Evolutionary conservation across 2,888 invertebrate genomes (phyloP).

Genomic region (Rhorus exstirpatorius): DNA sequence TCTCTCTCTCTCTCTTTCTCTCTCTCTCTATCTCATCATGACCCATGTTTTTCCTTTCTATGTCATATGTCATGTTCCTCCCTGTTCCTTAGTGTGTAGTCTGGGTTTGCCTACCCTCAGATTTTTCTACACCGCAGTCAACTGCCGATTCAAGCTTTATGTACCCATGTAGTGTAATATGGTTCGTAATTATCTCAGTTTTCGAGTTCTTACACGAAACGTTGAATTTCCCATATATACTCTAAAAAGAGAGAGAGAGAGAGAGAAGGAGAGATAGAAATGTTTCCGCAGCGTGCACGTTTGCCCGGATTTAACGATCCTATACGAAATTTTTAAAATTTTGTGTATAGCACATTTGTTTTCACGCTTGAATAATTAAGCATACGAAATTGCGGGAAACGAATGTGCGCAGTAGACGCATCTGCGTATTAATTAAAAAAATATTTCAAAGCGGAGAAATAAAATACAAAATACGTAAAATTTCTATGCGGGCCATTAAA

Average conservation of each 20-base stretch:
- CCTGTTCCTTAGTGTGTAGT: conserved; percentile 24
- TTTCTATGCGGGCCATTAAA: neutral
- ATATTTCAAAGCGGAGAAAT: neutral
- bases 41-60: too few species aligned
- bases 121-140: conserved; percentile 29
- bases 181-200: conserved; percentile 15
- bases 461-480: neutral
- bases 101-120: conserved; percentile 10
- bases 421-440: neutral
- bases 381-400: conserved; percentile 11
- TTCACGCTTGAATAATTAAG: conserved; percentile 34
- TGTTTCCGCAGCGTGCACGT: neutral
- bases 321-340: neutral
- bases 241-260: neutral
- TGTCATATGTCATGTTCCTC: too few species aligned
- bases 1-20: conserved; percentile 1
- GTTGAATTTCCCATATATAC: conserved; percentile 29
- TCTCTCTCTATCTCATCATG: conserved; percentile 4
- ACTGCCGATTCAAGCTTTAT: conserved; percentile 44
- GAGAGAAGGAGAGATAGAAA: conserved; percentile 2
- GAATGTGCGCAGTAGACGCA: neutral
- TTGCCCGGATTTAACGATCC: conserved; percentile 6
- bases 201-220: conserved; percentile 1
- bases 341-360: neutral
- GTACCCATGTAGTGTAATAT: conserved; percentile 29